A percentile compares a stretch with the other conserved stretches of the same genome.
Evolutionary conservation across 2,797 vertebrate genomes (phyloP).

Genomic region (Momotus momota): DNA sequence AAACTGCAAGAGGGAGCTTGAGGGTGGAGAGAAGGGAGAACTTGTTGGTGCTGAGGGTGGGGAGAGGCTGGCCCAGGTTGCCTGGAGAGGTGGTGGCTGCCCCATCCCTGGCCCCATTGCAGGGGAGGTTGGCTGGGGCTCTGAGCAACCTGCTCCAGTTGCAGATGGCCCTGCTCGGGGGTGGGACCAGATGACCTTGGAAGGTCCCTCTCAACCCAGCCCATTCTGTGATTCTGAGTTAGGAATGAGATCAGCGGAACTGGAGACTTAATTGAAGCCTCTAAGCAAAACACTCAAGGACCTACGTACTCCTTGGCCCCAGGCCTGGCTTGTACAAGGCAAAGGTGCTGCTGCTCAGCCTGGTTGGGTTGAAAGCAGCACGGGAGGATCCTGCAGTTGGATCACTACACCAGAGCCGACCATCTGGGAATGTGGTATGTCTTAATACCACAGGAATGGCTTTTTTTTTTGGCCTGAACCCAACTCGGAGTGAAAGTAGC

Average conservation of each 20-base stretch:
- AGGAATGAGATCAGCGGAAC: not conserved
- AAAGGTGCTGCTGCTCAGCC: not conserved
- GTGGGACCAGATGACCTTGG: not conserved
- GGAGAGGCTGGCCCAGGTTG: no score
- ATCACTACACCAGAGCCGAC: accelerated
- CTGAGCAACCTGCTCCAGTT: no score
- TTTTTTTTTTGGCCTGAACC: not conserved
- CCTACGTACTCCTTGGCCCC: not conserved
- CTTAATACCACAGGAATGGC: not conserved
- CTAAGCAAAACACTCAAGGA: not conserved
- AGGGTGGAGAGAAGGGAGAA: no score
- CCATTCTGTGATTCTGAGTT: not conserved
- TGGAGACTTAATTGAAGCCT: not conserved
- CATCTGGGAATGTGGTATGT: not conserved
- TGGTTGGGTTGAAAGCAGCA: not conserved
- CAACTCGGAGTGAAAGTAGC: not conserved
- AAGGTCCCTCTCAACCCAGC: not conserved
- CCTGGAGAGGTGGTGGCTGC: no score
- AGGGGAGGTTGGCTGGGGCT: no score
- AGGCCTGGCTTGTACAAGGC: not conserved
- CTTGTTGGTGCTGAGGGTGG: no score
- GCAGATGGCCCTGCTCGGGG: not conserved
- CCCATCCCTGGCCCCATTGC: no score
- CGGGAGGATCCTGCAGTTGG: accelerated
- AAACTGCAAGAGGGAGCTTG: no score